Evolutionary conservation across 2,888 invertebrate species (phyloP).

Genomic region (Ptychoptera albimana): DNA sequence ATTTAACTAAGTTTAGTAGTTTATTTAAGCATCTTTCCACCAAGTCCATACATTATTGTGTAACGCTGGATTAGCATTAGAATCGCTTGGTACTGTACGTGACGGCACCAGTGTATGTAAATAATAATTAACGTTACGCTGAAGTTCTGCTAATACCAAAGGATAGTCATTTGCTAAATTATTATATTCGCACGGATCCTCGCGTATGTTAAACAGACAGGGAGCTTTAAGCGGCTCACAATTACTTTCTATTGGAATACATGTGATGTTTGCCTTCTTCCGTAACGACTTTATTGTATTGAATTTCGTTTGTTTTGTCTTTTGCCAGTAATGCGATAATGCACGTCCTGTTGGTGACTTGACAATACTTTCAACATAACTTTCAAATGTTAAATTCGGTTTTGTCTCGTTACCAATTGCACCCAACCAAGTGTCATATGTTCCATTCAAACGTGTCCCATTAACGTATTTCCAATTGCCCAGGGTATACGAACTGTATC

Average conservation of each 20-base stretch:
- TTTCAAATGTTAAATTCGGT: slow-evolving; percentile 14
- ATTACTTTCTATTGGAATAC: not conserved
- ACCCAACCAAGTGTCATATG: slow-evolving; percentile 15
- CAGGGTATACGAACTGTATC: slow-evolving; percentile 16
- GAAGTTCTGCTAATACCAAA: slow-evolving; percentile 19
- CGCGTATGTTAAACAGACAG: slow-evolving; percentile 34
- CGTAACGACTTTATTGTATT: not conserved
- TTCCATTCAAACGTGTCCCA: slow-evolving; percentile 20
- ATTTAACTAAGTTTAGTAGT: too few relatives aligned
- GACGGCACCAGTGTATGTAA: slow-evolving; percentile 29
- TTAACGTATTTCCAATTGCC: slow-evolving; percentile 23
- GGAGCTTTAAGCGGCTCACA: slow-evolving; percentile 23
- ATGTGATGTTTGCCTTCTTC: not conserved
- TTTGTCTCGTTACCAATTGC: slow-evolving; percentile 17
- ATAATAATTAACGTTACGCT: slow-evolving; percentile 28
- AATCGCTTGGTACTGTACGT: slow-evolving; percentile 31
- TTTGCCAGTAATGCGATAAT: slow-evolving; percentile 11
- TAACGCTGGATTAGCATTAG: slow-evolving; percentile 33
- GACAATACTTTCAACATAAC: slow-evolving; percentile 16
- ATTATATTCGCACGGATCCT: slow-evolving; percentile 35
- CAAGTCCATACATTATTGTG: slow-evolving; percentile 41
- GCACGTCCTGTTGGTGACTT: slow-evolving; percentile 16
- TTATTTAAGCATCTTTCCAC: slow-evolving; percentile 42
- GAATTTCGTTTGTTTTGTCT: slow-evolving; percentile 12
- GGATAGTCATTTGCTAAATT: slow-evolving; percentile 19